Conservation (phyloP, 2,797 vertebrate genomes). For the Octomys mimax region DNA sequence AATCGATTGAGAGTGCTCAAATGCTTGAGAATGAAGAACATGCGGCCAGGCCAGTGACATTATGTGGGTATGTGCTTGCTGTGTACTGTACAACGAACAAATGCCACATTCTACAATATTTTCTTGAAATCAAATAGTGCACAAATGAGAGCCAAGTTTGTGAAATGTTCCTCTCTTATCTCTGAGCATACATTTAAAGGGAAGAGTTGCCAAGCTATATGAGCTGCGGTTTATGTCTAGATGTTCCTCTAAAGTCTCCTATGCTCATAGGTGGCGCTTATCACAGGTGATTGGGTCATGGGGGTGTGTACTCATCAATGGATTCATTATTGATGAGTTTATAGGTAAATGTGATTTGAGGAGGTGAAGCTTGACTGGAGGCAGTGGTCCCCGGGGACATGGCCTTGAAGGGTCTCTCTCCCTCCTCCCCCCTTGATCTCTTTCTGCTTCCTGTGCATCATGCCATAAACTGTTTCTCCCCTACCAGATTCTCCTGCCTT, state of each 20-base stretch:
- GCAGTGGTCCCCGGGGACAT: not conserved
- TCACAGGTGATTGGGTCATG: not conserved
- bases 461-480: not conserved
- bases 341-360: not conserved
- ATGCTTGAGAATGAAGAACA: not conserved
- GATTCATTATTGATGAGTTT: not conserved
- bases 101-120: not conserved
- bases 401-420: not conserved
- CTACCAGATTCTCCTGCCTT: not conserved
- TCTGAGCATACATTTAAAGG: not conserved
- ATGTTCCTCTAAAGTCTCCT: not conserved
- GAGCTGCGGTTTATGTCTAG: not conserved
- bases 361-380: not conserved
- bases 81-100: not conserved
- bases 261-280: not conserved
- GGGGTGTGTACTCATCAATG: not conserved
- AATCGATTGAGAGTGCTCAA: not conserved
- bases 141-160: fast-evolving
- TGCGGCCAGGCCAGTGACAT: fast-evolving
- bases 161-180: not conserved
- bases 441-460: not conserved
- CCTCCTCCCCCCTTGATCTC: not conserved
- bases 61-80: no score
- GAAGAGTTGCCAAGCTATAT: not conserved
- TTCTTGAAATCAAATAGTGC: not conserved